Conservation (phyloP, 2,113 vertebrate species). For the Phoxinus phoxinus region DNA sequence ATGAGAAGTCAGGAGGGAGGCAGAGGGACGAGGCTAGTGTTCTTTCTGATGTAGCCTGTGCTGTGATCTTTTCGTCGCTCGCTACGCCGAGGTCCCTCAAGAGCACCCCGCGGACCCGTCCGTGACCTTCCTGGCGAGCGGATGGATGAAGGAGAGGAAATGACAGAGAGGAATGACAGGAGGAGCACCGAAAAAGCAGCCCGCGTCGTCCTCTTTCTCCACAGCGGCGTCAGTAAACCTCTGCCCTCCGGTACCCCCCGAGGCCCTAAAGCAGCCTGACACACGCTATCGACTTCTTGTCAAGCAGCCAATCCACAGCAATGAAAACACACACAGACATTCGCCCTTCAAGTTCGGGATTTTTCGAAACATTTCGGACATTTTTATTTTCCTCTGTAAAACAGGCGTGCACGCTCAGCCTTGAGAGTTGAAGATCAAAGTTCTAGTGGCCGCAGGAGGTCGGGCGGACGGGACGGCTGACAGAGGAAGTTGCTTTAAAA, state of each 20-base stretch:
- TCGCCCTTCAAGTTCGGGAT: constrained; percentile 33
- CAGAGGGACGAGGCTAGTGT: constrained; percentile 58
- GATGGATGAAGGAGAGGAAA: constrained; percentile 37
- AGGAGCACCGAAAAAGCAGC: constrained; percentile 37
- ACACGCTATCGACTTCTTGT: constrained; percentile 45
- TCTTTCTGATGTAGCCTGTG: constrained; percentile 67
- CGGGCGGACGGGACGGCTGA: constrained; percentile 72
- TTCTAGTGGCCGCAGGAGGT: constrained; percentile 63
- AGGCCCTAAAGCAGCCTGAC: constrained; percentile 41
- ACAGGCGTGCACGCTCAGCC: constrained; percentile 51
- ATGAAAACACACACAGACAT: constrained; percentile 34
- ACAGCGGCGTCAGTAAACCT: constrained; percentile 31
- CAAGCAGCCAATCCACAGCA: constrained; percentile 40
- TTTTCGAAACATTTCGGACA: neutral
- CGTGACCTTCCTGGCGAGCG: constrained; percentile 44
- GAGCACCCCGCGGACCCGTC: constrained; percentile 33
- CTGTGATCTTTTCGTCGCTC: constrained; percentile 69
- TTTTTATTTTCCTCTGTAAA: neutral
- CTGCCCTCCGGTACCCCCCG: constrained; percentile 39
- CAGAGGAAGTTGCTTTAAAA: constrained; percentile 70
- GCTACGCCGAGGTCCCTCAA: constrained; percentile 64
- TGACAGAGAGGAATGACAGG: constrained; percentile 54
- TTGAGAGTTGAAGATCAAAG: constrained; percentile 72
- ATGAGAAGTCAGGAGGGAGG: constrained; percentile 58
- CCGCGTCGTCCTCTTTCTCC: constrained; percentile 17